Conservation (phyloP, 2,888 invertebrate genomes). For the Candidula unifasciata region DNA sequence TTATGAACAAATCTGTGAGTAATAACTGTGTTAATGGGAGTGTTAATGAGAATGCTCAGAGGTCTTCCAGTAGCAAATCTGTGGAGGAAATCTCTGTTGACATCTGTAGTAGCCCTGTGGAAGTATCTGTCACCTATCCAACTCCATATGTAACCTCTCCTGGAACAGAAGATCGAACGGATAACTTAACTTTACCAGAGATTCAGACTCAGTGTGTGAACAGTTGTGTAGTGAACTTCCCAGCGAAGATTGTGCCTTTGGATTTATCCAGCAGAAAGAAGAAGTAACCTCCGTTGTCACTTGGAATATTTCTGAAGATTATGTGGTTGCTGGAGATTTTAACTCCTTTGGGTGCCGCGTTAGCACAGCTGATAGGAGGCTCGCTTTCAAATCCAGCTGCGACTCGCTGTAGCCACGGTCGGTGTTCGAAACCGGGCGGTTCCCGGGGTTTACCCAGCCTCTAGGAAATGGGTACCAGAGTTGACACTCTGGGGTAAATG, state of each 20-base stretch:
- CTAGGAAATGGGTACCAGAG: too few species aligned
- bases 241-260: constrained; percentile 36
- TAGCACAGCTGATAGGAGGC: too few species aligned
- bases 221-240: constrained; percentile 20
- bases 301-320: neutral
- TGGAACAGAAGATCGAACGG: constrained; percentile 54
- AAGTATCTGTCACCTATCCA: constrained; percentile 47
- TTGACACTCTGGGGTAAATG: too few species aligned
- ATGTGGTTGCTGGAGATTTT: neutral
- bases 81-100: constrained; percentile 53
- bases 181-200: constrained; percentile 48
- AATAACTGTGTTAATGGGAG: neutral
- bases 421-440: too few species aligned
- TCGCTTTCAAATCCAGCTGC: too few species aligned
- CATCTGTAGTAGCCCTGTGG: constrained; percentile 42
- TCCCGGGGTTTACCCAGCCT: too few species aligned
- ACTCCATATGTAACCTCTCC: constrained; percentile 54
- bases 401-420: too few species aligned
- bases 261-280: constrained; percentile 42
- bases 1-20: constrained; percentile 18
- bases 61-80: neutral
- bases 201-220: constrained; percentile 39
- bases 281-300: constrained; percentile 2
- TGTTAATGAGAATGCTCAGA: neutral
- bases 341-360: neutral